Evolutionary conservation across 2,113 vertebrate species (phyloP).

Genomic region (Macroglossus sobrinus): DNA sequence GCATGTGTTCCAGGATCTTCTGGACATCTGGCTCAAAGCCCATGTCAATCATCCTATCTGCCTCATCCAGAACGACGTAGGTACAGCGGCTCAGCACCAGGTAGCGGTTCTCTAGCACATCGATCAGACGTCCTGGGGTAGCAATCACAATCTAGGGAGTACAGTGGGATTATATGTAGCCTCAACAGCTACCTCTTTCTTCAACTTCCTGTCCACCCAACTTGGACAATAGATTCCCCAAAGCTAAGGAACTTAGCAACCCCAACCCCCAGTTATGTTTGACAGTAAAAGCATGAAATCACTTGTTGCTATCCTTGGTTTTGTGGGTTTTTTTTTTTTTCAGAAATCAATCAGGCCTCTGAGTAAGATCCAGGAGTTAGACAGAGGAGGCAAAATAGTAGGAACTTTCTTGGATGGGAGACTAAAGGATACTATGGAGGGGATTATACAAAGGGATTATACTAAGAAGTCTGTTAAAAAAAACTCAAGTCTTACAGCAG

Average conservation of each 20-base stretch:
- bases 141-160: constrained; percentile 93
- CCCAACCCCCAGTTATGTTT: background rate
- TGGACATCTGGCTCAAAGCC: constrained; percentile 98
- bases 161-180: accelerated
- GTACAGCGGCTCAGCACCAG: constrained; percentile 97
- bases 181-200: background rate
- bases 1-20: constrained; percentile 98
- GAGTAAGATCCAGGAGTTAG: background rate
- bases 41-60: constrained; percentile 99
- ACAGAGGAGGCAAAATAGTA: background rate
- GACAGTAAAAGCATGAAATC: background rate
- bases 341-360: background rate
- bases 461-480: background rate
- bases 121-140: constrained; percentile 95
- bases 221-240: background rate
- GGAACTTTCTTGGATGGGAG: background rate
- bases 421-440: background rate
- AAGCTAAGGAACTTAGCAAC: background rate
- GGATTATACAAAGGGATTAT: background rate
- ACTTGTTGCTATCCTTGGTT: background rate
- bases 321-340: background rate
- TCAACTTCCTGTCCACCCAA: background rate
- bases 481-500: background rate
- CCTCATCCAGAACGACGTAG: constrained; percentile 97
- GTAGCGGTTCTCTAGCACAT: constrained; percentile 97